Evolutionary conservation across 2,797 vertebrate species (phyloP).

Genomic region (Pteropus rufus): DNA sequence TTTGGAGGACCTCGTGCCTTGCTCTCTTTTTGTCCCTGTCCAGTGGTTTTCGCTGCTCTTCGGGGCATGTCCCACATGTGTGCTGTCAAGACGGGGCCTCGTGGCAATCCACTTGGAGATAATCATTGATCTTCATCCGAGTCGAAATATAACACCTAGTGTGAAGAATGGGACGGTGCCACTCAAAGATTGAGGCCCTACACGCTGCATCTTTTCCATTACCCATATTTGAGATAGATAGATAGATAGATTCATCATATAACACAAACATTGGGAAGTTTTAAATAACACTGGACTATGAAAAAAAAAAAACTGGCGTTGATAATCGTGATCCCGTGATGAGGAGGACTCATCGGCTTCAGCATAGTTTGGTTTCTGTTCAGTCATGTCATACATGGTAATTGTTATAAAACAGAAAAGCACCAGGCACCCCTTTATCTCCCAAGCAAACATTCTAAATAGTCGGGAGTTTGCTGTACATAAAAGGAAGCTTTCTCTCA

Average conservation of each 20-base stretch:
- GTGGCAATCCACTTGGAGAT: background rate
- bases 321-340: background rate
- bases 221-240: background rate
- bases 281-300: background rate
- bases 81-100: background rate
- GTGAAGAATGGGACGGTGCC: background rate
- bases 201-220: background rate
- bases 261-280: background rate
- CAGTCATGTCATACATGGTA: background rate
- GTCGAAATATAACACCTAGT: background rate
- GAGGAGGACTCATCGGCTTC: background rate
- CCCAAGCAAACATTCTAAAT: constrained; percentile 36
- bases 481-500: constrained; percentile 53
- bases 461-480: constrained; percentile 25
- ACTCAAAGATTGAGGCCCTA: background rate
- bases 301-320: background rate
- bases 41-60: background rate
- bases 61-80: rapidly evolving
- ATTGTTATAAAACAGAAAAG: constrained; percentile 34
- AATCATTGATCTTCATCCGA: background rate
- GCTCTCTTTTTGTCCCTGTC: background rate
- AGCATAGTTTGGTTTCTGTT: constrained; percentile 27
- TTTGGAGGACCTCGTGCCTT: background rate
- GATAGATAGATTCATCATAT: background rate
- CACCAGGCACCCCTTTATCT: constrained; percentile 30